Evolutionary conservation across 1,140 invertebrate genomes (phyloP), one percentile per base, ranked within the genome.

Genomic region (Rhagoletis pomonella): DNA sequence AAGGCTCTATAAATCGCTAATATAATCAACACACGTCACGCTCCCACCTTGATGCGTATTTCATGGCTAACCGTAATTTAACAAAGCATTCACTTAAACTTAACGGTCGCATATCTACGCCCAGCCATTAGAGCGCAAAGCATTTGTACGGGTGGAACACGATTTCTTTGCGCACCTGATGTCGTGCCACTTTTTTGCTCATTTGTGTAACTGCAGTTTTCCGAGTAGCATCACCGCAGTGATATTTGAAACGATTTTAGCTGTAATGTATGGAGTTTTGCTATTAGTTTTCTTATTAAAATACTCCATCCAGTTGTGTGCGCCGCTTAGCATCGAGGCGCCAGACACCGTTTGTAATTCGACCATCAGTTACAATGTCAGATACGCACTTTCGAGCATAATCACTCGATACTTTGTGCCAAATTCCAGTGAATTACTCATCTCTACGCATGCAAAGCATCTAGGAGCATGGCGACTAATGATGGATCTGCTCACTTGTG

Each of bases 21-120:
- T 5, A n/a, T 58, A 7, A 19, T 12, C 9, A 55, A 44, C 39
- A 17, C 64, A 12, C 19, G n/a, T 50, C 69, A 39, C 69, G 42
- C 69, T 3, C 12, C 14, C 42, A 6, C 17, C 14, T 77, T 81
- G 73, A 55, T 81, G 47, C n/a, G 5, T n/a, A 0, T 42, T 47
- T 73, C 67, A 81, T 81, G 73, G n/a, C 47, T 55, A 81, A 81
- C 5, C 17, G 73, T 81, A 81, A 81, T 81, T 19, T 81, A 39
- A 19, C 12, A 77, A 47, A 58, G n/a, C 9, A 29, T 55, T 81
- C 6, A 81, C 55, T 81, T 81, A 81, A 81, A 55, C 42, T 55
- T 55, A 81, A 81, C 73, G 73, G 73, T 9, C 17, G n/a, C 55
- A 2, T 81, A 81, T 44, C 5, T 55, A 81, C 44, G 73, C 47